Percentiles rank a stretch among this genome's conserved stretches.
phyloP scores from a whole-genome alignment of 2,888 invertebrate species.

The Tetanocera ferruginea region DNA sequence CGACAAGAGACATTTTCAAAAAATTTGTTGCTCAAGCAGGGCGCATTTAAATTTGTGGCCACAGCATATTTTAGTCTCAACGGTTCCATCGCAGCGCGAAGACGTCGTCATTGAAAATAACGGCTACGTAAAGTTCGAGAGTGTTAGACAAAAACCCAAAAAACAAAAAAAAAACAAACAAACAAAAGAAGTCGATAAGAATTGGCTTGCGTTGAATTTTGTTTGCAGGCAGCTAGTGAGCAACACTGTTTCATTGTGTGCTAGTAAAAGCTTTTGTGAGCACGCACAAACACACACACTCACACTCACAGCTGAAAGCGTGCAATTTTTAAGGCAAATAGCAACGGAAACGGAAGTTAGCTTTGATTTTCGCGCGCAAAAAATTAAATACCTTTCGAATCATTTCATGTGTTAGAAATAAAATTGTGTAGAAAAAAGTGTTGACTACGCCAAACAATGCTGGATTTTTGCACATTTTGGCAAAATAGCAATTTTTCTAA shows the following conservation, averaged over 20 bases:
- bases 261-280: neutral
- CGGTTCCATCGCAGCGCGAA: constrained; percentile 50
- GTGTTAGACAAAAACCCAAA: too few relatives aligned
- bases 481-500: neutral
- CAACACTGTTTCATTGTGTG: neutral
- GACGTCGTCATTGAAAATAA: constrained; percentile 33
- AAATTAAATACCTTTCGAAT: neutral
- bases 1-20: constrained; percentile 11
- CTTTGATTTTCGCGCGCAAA: constrained; percentile 4
- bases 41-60: constrained; percentile 10
- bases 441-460: neutral
- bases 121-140: constrained; percentile 6
- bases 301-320: neutral
- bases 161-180: neutral
- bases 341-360: constrained; percentile 19
- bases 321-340: neutral
- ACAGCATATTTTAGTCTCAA: constrained; percentile 47
- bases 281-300: neutral
- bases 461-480: too few relatives aligned
- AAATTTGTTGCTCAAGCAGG: neutral
- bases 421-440: neutral
- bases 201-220: neutral
- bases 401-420: neutral
- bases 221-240: neutral
- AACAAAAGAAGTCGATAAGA: neutral